Evolutionary conservation across 2,113 vertebrate species (phyloP), one percentile per base, ranked within the genome.

Genomic region (Salvelinus sp.): DNA sequence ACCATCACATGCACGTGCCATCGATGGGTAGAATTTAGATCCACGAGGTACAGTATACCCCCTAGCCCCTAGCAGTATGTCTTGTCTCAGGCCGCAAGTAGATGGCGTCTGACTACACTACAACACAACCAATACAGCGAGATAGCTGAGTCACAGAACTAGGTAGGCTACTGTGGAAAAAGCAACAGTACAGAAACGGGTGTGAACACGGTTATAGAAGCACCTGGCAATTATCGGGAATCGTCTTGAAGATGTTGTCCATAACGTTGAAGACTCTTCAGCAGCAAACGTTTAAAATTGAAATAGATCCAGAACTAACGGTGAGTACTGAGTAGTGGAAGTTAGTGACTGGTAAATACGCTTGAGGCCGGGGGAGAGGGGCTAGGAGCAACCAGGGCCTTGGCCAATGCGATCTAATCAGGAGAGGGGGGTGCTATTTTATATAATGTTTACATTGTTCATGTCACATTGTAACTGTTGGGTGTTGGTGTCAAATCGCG

Each of bases 91-190:
- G 66, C 88, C 48, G 80, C 85, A 86, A 84, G 85, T 81, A 92
- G 92, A 88, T 89, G 92, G 89, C 92, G 91, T 70, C 74, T 78
- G 63, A 78, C 20, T 20, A 23, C 54, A 57, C 20, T 20, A 27
- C 54, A 57, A 69, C 72, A 73, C 70, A 50, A 74, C 58, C 77
- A 47, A 69, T 76, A 64, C 74, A 74, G 70, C 27, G 74, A 92
- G 91, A 91, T 85, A 89, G 92, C 92, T 93, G 92, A 93, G 92
- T 93, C 93, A 93, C 93, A 93, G 91, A 92, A 88, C 85, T 48
- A 70, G 84, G 79, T 82, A 76, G 38, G 85, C 44, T 74, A 48
- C 65, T 70, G 76, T 12, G 58, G 76, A 78, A 80, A 54, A 81
- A 79, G 38, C 79, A 81, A 75, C 74, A 72, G 70, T 54, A 60